Evolutionary conservation across 2,797 vertebrate species (phyloP), one percentile per base, ranked within the genome.

Genomic region (Crenichthys baileyi): DNA sequence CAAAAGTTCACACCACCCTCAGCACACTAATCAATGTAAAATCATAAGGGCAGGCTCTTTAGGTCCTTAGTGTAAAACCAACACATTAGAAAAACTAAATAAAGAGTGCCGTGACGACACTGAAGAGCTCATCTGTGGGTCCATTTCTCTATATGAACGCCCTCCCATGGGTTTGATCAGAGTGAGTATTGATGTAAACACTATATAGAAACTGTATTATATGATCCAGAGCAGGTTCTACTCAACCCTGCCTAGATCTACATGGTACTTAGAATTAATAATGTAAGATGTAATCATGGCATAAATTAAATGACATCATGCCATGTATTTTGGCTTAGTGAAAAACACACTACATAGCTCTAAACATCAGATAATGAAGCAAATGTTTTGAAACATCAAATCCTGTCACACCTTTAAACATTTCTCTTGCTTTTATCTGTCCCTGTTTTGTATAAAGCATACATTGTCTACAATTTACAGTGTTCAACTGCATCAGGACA

Each of bases 111-210:
- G 3, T 67, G 63, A 67, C 13, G 36, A 41, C 31, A 16, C 36
- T 18, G 60, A 36, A 63, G 6, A 39, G 8, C 63, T 67, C 65
- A 80, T 78, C 75, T 5, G 5, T 79, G 87, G 68, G 80, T 79
- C 80, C 36, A 39, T 18, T 41, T 67, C 31, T 67, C 63, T 86
- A 71, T 58, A 29, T 71, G 70, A 53, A 86, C 83, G 56, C 86
- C 76, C 75, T 76, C 76, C 76, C 75, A 78, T 63, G 75, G 77
- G 83, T 91, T 89, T 90, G 88, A 90, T 90, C 88, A 79, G 83
- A 85, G 74, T 86, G 53, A 81, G 87, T 92, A 93, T 91, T 91
- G 87, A 93, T 90, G 36, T 4, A 36, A 36, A 36, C 36, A 36
- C 3, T 36, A 36, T 4, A 36, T 36, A 36, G 4, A 36, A 36